Conservation (phyloP, 2,113 vertebrate genomes). For the Egretta garzetta region DNA sequence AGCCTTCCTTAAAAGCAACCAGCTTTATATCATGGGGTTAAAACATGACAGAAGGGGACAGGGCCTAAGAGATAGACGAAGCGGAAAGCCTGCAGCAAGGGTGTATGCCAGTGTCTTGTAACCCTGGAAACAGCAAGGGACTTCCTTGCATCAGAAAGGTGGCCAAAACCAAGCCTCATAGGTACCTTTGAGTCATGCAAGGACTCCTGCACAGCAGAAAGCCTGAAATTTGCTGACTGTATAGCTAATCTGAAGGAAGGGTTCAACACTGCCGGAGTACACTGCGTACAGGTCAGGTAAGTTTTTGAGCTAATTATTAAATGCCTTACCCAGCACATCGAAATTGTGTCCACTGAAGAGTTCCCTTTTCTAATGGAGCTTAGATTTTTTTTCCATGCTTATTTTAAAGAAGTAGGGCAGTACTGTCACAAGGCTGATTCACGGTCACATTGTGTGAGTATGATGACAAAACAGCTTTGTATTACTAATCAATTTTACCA, state of each 20-base stretch:
- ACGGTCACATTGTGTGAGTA: background rate
- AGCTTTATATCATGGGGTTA: background rate
- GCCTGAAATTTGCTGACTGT: background rate
- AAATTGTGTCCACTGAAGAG: background rate
- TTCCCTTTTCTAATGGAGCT: background rate
- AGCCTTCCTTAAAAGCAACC: background rate
- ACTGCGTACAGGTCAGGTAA: background rate
- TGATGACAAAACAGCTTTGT: background rate
- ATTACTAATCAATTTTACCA: background rate
- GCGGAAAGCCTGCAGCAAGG: background rate
- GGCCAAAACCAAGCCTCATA: background rate
- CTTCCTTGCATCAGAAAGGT: background rate
- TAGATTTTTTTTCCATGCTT: background rate
- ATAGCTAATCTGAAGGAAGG: background rate
- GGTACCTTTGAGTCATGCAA: background rate
- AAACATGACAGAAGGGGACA: background rate
- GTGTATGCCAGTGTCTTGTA: background rate
- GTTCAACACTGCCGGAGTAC: background rate
- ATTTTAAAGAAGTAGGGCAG: slow-evolving; percentile 1
- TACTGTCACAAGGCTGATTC: background rate
- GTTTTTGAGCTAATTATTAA: background rate
- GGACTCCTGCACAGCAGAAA: background rate
- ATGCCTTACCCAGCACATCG: background rate
- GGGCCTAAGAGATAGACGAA: background rate
- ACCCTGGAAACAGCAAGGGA: background rate